Evolutionary conservation across 2,113 vertebrate species (phyloP).

Genomic region (Poeciliopsis occidentalis): DNA sequence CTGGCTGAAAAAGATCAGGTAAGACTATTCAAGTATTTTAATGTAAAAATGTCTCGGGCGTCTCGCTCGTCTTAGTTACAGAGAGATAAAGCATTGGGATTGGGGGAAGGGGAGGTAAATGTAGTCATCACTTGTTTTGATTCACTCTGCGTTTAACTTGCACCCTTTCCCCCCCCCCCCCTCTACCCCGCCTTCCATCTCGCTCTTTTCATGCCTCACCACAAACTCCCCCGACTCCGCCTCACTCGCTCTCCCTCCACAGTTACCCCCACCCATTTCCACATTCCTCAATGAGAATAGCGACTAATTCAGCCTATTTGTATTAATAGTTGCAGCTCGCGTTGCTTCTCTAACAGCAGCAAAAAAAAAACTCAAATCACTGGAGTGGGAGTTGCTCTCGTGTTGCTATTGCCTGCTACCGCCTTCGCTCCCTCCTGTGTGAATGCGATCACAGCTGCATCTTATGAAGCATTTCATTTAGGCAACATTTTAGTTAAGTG

Average conservation of each 20-base stretch:
- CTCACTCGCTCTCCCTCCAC: constrained; percentile 20
- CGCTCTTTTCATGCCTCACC: constrained; percentile 59
- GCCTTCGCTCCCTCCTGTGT: constrained; percentile 2
- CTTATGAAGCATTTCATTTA: constrained; percentile 46
- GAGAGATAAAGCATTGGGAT: background rate
- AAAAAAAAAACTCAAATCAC: constrained; percentile 15
- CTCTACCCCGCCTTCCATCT: constrained; percentile 29
- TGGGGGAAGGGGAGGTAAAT: constrained; percentile 17
- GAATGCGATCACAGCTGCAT: constrained; percentile 25
- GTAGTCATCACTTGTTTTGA: constrained; percentile 60
- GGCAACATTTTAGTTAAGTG: constrained; percentile 44
- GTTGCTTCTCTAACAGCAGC: constrained; percentile 45
- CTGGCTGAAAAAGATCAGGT: constrained; percentile 24
- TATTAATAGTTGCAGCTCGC: constrained; percentile 57
- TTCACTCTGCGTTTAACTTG: constrained; percentile 68
- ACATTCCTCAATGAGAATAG: constrained; percentile 66
- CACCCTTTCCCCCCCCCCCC: constrained; percentile 25
- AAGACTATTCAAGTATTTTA: background rate
- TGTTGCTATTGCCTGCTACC: constrained; percentile 17
- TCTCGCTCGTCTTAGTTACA: background rate
- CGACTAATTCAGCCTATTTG: constrained; percentile 69
- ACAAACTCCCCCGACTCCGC: constrained; percentile 30
- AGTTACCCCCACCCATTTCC: constrained; percentile 44
- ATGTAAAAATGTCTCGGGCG: constrained; percentile 3
- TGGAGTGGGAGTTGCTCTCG: constrained; percentile 12